Base-by-base conservation (phyloP, 2,797 vertebrate species). In the Clarias platycephalus region DNA sequence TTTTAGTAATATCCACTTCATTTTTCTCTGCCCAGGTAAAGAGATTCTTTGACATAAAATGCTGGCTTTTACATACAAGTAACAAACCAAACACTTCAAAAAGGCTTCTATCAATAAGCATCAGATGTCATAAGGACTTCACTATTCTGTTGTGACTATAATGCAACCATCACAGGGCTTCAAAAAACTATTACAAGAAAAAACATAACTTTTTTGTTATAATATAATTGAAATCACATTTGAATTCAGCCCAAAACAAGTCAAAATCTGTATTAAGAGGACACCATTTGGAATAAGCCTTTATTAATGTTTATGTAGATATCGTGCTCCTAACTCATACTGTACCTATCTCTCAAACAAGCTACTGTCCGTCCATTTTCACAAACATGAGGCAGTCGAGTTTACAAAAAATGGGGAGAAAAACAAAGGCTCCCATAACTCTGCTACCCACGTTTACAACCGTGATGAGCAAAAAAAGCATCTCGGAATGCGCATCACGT, bases 1-100 rank as follows among this genome's bases (percentile, higher is more conserved):
- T 75, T 87, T 85, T 44, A 68, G 80, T 37, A 28, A 24, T 68
- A 76, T 57, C 68, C 58, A n/a, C 85, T 76, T 80, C 68, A 63
- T 13, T 60, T 80, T 83, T 60, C 34, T 20, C 31, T 64, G 53
- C 12, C 10, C 31, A 72, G 78, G 16, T 60, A 76, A 78, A 75
- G 37, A 72, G 58, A 22, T 40, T 62, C 22, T 63, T 63, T 44
- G 24, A 79, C 16, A 66, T 53, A 44, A 12, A 66, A 31, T 53
- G n/a, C 3, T 3, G 12, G 16, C 40, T n/a, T 80, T 80, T 66
- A 53, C 3, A 18, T 53, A 28, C 40, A 66, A 66, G 34, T 79
- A 37, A 63, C 24, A 49, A 67, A 15, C 62, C 49, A 40, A 34
- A n/a, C 31, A 20, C 40, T 31, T 78, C 40, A 44, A 31, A 55